Percentiles rank a stretch among this genome's conserved stretches.
Conservation (phyloP, 2,888 invertebrate genomes). For the Tuberolachnus salignus region DNA sequence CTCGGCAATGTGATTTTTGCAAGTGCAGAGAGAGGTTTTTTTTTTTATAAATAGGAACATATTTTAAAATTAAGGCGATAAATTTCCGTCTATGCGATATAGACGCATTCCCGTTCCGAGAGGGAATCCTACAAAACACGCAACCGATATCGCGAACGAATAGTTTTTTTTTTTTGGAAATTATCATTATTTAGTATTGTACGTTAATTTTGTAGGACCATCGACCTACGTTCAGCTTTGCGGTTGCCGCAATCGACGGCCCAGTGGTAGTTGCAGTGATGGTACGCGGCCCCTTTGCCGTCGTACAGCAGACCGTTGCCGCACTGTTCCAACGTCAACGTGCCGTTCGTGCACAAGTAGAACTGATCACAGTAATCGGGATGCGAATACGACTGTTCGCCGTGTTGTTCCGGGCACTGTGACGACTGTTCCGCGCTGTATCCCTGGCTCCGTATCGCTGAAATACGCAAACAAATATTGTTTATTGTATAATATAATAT, state of each 20-base stretch:
- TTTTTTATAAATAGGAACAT: too few relatives aligned
- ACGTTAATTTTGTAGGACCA: too few relatives aligned
- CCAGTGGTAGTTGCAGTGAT: conserved; percentile 95
- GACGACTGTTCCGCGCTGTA: conserved; percentile 66
- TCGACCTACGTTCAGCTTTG: conserved; percentile 77
- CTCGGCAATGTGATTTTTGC: too few relatives aligned
- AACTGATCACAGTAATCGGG: conserved; percentile 87
- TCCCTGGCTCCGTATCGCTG: conserved; percentile 50
- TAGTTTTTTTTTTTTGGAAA: too few relatives aligned
- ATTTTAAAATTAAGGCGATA: too few relatives aligned
- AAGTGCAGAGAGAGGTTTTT: too few relatives aligned
- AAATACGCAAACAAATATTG: neutral
- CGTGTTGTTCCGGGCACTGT: conserved; percentile 80
- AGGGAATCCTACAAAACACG: too few relatives aligned
- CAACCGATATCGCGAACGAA: too few relatives aligned
- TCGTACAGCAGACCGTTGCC: conserved; percentile 91
- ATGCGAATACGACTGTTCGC: conserved; percentile 82
- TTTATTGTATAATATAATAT: too few relatives aligned
- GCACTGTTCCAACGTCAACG: conserved; percentile 85
- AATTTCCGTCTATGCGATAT: too few relatives aligned
- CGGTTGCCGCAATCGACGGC: conserved; percentile 84
- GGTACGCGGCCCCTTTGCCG: conserved; percentile 85
- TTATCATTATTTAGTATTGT: too few relatives aligned
- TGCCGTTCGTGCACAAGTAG: conserved; percentile 90
- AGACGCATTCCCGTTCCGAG: too few relatives aligned